Evolutionary conservation across 2,888 invertebrate species (phyloP).

Genomic region (Microdon myrmicae): DNA sequence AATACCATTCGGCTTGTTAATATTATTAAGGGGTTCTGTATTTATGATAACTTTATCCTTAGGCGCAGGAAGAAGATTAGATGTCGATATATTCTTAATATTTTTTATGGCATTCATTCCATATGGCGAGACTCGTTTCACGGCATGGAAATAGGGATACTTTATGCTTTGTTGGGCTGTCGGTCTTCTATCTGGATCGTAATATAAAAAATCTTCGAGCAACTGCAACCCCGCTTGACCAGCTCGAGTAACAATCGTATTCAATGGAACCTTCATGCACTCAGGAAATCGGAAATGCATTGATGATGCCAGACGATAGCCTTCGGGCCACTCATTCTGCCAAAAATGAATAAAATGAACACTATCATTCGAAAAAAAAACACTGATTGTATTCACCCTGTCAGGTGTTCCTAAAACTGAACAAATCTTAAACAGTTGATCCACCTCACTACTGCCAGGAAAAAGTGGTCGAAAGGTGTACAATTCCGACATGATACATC

Average conservation of each 20-base stretch:
- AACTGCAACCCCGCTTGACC: slow-evolving; percentile 84
- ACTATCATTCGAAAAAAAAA: neutral
- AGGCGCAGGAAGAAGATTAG: slow-evolving; percentile 62
- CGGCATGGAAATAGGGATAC: slow-evolving; percentile 69
- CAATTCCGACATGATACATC: slow-evolving; percentile 97
- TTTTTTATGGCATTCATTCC: slow-evolving; percentile 36
- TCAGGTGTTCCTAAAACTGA: slow-evolving; percentile 92
- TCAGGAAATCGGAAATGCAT: slow-evolving; percentile 97
- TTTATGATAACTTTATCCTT: slow-evolving; percentile 55
- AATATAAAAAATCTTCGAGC: slow-evolving; percentile 86
- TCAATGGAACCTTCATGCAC: slow-evolving; percentile 82
- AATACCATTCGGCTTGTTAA: slow-evolving; percentile 43
- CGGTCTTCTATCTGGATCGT: slow-evolving; percentile 93
- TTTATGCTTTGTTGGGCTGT: slow-evolving; percentile 89
- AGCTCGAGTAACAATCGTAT: slow-evolving; percentile 83
- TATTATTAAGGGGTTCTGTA: slow-evolving; percentile 41
- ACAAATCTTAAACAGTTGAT: slow-evolving; percentile 95
- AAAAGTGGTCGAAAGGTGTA: slow-evolving; percentile 95
- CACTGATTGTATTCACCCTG: too few relatives aligned
- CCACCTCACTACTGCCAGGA: slow-evolving; percentile 96
- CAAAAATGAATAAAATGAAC: slow-evolving; percentile 6
- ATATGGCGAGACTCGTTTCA: slow-evolving; percentile 63
- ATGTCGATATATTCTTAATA: slow-evolving; percentile 26
- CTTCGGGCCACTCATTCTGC: slow-evolving; percentile 93
- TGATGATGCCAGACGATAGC: slow-evolving; percentile 88